Conservation (phyloP, 2,888 invertebrate genomes). For the Hypena proboscidalis region DNA sequence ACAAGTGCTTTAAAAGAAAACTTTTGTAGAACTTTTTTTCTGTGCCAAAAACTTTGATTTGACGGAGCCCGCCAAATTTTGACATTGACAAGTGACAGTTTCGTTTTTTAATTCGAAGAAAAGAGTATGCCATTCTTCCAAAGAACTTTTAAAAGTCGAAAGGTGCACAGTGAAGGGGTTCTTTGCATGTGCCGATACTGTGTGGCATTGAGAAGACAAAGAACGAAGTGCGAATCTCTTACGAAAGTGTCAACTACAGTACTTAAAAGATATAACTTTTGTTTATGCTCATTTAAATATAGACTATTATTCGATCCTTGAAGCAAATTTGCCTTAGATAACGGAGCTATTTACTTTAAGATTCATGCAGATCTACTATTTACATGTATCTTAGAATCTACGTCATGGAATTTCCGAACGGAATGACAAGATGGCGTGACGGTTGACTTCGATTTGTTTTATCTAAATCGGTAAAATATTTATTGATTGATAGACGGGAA, state of each 20-base stretch:
- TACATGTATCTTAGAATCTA: constrained; percentile 11
- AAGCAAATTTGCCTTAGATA: constrained; percentile 41
- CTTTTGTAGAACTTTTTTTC: constrained; percentile 3
- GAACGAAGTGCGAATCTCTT: constrained; percentile 69
- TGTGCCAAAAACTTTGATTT: constrained; percentile 7
- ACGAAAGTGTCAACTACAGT: constrained; percentile 73
- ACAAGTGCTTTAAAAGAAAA: constrained; percentile 9
- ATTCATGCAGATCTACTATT: constrained; percentile 34
- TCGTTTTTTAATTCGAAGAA: constrained; percentile 39
- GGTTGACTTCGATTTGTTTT: constrained; percentile 8
- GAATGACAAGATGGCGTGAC: constrained; percentile 10
- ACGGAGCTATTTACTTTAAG: constrained; percentile 28
- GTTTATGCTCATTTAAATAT: constrained; percentile 78
- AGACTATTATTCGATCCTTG: constrained; percentile 62
- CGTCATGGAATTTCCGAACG: constrained; percentile 37
- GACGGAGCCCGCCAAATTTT: constrained; percentile 19
- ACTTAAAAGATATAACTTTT: constrained; percentile 76
- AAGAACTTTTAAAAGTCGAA: constrained; percentile 65
- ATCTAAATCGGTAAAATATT: constrained; percentile 19
- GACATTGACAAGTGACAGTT: constrained; percentile 30
- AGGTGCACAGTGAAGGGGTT: constrained; percentile 72
- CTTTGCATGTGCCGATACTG: constrained; percentile 72
- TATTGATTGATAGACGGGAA: constrained; percentile 9
- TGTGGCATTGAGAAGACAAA: constrained; percentile 64
- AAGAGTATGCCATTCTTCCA: constrained; percentile 80